phyloP scores from a whole-genome alignment of 2,888 invertebrate genomes.

The Machimus rusticus region DNA sequence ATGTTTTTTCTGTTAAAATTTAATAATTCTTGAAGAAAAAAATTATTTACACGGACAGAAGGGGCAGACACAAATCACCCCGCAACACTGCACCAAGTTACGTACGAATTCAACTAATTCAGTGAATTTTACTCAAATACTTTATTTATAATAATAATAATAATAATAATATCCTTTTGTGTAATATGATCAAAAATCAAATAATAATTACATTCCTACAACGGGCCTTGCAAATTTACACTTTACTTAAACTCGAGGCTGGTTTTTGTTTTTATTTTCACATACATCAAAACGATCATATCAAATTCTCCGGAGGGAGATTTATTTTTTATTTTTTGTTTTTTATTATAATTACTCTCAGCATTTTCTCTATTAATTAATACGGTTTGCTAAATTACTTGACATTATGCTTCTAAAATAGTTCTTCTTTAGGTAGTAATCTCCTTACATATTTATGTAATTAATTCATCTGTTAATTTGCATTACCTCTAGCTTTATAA shows the following conservation, averaged over 20 bases:
- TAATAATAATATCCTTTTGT: background rate
- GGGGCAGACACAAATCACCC: background rate
- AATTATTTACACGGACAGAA: background rate
- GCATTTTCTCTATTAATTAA: background rate
- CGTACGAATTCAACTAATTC: constrained; percentile 7
- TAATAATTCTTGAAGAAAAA: background rate
- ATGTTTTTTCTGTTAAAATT: constrained; percentile 2
- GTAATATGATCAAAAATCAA: background rate
- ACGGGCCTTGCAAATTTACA: constrained; percentile 15
- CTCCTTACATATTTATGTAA: background rate
- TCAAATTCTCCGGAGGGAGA: background rate
- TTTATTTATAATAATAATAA: constrained; percentile 1
- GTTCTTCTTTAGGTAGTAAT: background rate
- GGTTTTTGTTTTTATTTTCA: background rate
- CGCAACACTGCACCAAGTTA: background rate
- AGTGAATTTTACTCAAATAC: constrained; percentile 19
- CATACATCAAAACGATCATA: constrained; percentile 29
- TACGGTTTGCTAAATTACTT: constrained; percentile 17
- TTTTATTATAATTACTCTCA: background rate
- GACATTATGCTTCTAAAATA: constrained; percentile 32
- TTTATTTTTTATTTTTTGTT: background rate
- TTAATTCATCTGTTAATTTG: background rate
- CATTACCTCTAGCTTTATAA: constrained; percentile 1
- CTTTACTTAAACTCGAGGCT: background rate
- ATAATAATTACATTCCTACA: constrained; percentile 8